Conservation (phyloP, 2,888 invertebrate genomes). For the Callinectes sapidus region DNA sequence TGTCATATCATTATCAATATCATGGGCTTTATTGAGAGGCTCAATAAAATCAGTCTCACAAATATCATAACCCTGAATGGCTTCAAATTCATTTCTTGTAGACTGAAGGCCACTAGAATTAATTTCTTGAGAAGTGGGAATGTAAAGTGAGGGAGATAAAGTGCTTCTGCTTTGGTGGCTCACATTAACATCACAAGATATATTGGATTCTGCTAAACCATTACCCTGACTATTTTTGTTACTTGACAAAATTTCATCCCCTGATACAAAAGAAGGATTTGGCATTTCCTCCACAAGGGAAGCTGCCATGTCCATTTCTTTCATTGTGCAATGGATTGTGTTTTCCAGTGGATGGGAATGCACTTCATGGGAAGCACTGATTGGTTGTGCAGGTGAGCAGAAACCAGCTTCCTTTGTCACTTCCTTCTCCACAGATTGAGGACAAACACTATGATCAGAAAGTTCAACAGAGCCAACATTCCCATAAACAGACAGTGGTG, state of each 20-base stretch:
- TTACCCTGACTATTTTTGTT: background rate
- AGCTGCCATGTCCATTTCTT: background rate
- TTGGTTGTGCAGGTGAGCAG: background rate
- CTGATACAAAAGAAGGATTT: background rate
- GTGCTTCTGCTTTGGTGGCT: background rate
- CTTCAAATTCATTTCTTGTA: background rate
- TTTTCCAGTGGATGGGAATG: background rate
- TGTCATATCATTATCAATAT: background rate
- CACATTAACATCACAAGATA: background rate
- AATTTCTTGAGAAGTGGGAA: background rate
- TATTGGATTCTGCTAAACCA: background rate
- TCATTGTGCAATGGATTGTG: background rate
- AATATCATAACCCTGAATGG: background rate
- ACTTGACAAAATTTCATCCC: background rate
- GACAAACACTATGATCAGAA: conserved; percentile 14
- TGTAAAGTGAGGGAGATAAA: background rate
- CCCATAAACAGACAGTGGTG: conserved; percentile 10
- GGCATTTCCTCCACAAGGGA: background rate
- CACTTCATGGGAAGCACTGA: background rate
- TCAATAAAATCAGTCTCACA: background rate
- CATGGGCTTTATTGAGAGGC: background rate
- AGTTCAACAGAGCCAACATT: background rate
- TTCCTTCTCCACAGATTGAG: background rate
- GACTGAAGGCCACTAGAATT: background rate
- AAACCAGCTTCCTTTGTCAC: background rate